These are phyloP conservation scores for Dromiciops gliroides DNA, from an alignment of 2,113 vertebrate species.

Conservation along the genomic window DNA sequence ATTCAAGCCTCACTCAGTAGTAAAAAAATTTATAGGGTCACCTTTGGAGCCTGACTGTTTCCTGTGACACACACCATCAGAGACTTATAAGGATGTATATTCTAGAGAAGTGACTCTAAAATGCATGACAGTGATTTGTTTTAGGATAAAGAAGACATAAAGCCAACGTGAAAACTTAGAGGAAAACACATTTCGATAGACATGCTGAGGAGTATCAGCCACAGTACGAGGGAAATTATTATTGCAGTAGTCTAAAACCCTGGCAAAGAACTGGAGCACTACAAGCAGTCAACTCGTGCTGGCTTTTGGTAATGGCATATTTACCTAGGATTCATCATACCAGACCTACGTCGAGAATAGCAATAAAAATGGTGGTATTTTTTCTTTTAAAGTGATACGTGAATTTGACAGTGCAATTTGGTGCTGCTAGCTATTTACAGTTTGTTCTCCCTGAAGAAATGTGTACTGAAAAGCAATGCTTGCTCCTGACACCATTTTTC, in stretches of 20 bases:
- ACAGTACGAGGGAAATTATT: conserved; percentile 63
- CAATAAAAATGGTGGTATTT: conserved; percentile 72
- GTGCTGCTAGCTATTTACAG: conserved; percentile 49
- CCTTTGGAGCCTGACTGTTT: not conserved
- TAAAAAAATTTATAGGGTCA: conserved; percentile 5
- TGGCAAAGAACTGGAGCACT: conserved; percentile 46
- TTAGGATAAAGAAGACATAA: conserved; percentile 70
- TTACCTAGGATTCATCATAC: conserved; percentile 55
- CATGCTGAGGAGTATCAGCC: conserved; percentile 31
- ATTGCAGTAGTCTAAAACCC: conserved; percentile 1
- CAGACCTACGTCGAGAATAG: conserved; percentile 62
- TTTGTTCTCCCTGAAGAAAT: conserved; percentile 64
- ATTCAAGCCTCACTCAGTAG: not conserved
- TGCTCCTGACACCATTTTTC: conserved; percentile 52
- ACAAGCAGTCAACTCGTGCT: conserved; percentile 23
- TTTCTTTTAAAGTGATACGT: conserved; percentile 66
- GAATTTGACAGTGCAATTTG: conserved; percentile 66
- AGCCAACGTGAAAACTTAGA: not conserved
- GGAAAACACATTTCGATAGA: conserved; percentile 19
- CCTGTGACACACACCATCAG: not conserved
- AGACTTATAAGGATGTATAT: conserved; percentile 44
- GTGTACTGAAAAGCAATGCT: conserved; percentile 45
- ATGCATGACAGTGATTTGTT: conserved; percentile 54
- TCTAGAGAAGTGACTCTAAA: conserved; percentile 40
- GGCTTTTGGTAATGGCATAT: conserved; percentile 60